These are phyloP conservation scores for Trachelus iudaicus DNA, from an alignment of 2,888 invertebrate genomes.

Conservation along the genomic window DNA sequence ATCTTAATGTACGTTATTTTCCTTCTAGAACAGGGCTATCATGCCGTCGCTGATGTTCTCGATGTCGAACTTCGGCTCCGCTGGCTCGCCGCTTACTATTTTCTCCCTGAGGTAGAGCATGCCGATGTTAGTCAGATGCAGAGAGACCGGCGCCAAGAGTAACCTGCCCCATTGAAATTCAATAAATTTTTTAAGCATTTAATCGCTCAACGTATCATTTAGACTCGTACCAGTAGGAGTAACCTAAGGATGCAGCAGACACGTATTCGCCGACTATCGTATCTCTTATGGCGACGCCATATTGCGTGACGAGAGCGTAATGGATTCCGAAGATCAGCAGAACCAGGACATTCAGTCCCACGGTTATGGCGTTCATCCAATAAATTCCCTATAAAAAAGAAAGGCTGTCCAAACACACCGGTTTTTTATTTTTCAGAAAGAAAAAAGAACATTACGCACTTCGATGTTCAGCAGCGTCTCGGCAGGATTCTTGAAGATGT, in stretches of 20 bases:
- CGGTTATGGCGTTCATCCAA: slow-evolving; percentile 26
- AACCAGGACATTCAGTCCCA: slow-evolving; percentile 29
- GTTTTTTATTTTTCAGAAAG: not conserved
- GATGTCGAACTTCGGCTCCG: slow-evolving; percentile 25
- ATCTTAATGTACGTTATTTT: slow-evolving; percentile 5
- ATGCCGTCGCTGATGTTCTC: slow-evolving; percentile 25
- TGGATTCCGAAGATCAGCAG: slow-evolving; percentile 33
- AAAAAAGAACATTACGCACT: slow-evolving; percentile 6
- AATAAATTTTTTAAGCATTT: not conserved
- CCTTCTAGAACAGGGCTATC: slow-evolving; percentile 22
- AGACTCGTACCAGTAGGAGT: slow-evolving; percentile 36
- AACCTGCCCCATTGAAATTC: slow-evolving; percentile 20
- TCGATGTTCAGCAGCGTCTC: slow-evolving; percentile 33
- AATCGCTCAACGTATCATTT: not conserved
- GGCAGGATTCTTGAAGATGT: slow-evolving; percentile 33
- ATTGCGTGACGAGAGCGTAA: slow-evolving; percentile 26
- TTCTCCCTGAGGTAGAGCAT: slow-evolving; percentile 19
- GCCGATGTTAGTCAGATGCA: slow-evolving; percentile 19
- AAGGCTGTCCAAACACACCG: not conserved
- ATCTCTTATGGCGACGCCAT: slow-evolving; percentile 37
- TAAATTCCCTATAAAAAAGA: slow-evolving; percentile 32
- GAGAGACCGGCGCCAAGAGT: slow-evolving; percentile 17
- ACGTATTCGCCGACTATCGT: slow-evolving; percentile 37
- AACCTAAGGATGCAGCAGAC: slow-evolving; percentile 29
- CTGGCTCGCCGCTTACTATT: slow-evolving; percentile 23